Evolutionary conservation across 2,888 invertebrate species (phyloP), one percentile per base, ranked within the genome.

Genomic region (Abscondita cerata): DNA sequence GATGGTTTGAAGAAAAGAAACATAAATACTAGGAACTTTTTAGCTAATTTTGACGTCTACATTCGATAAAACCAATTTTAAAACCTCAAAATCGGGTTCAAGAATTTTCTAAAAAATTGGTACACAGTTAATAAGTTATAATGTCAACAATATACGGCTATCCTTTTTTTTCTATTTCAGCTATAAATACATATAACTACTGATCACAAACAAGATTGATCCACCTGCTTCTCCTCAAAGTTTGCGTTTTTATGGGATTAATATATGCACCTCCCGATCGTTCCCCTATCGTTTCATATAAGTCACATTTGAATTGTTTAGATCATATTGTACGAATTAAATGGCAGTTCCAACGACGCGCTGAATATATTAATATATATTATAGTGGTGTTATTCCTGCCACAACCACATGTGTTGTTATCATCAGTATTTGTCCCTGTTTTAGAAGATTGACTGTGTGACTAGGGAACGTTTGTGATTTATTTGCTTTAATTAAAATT

Each of bases 331-430:
- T 18, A 8, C 41, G 41, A 41, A 41, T 41, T 41, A 41, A 41
- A 41, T 41, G 41, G 41, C 41, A 41, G 16, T 41, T 41, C 41
- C 16, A 41, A 41, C 13, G 41, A 13, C 41, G 4, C 41, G 41
- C 41, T 41, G 41, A 41, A 41, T 41, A 41, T 8, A 41, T 41
- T 41, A 41, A 41, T 41, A 41, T 41, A 41, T 38, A 8, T 41
- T 13, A 41, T 41, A 16, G 16, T 16, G 41, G 41, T 41, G 41
- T 15, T 13, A 18, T 16, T 41, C 41, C 41, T 41, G 41, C 41
- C 41, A 41, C 41, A 41, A 13, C 41, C 41, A 41, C 16, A 41
- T 41, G 41, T 13, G 41, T 41, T 31, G 9, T 31, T 9, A 9
- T 5, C 31, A 31, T n/a, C n/a, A 36, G 11, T 36, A 5, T 36